Conservation (phyloP, 2,797 vertebrate species). For the Knipowitschia caucasica region DNA sequence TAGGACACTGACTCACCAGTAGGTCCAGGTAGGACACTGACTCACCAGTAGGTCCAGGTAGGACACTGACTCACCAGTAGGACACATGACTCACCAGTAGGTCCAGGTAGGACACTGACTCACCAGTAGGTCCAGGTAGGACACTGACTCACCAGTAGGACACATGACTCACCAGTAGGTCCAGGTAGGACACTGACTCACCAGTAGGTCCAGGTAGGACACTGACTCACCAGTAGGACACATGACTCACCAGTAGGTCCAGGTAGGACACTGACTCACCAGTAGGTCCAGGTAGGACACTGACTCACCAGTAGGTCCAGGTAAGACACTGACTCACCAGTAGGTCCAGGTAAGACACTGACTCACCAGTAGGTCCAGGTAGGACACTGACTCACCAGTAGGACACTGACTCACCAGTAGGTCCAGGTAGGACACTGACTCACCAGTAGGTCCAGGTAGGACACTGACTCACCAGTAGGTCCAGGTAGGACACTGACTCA, state of each 20-base stretch:
- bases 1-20: not conserved
- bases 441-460: conserved; percentile 92
- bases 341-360: not conserved
- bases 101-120: not conserved
- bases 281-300: conserved; percentile 87
- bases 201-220: conserved; percentile 89
- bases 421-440: not conserved
- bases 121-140: conserved; percentile 92
- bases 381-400: conserved; percentile 75
- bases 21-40: not conserved
- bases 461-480: too few species aligned
- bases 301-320: too few species aligned
- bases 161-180: not conserved
- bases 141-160: conserved; percentile 50
- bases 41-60: conserved; percentile 91
- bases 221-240: too few species aligned
- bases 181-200: conserved; percentile 59
- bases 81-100: not conserved
- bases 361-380: conserved; percentile 88
- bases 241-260: not conserved
- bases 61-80: conserved; percentile 62
- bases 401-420: not conserved
- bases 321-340: not conserved
- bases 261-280: conserved; percentile 74
- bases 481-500: not conserved